These are phyloP conservation scores for Callipepla californica DNA, from an alignment of 2,113 vertebrate species.

Conservation along the genomic window DNA sequence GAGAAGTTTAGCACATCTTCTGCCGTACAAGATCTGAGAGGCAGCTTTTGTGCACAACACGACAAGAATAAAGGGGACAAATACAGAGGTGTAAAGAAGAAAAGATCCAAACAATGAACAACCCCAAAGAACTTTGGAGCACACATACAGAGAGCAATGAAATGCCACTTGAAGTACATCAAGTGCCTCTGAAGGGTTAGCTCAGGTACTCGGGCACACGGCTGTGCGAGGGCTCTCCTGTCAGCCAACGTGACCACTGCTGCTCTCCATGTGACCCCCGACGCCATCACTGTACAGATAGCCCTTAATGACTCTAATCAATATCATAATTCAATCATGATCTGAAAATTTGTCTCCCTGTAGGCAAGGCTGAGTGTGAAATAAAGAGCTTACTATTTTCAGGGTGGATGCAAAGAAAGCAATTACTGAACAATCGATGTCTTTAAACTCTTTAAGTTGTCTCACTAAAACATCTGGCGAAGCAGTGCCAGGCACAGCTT, in stretches of 20 bases:
- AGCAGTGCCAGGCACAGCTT: neutral
- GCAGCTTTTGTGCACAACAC: neutral
- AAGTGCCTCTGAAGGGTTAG: neutral
- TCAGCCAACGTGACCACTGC: neutral
- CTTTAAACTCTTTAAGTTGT: slow-evolving; percentile 4
- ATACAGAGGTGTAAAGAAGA: neutral
- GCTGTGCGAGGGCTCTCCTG: accelerated
- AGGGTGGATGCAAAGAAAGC: slow-evolving; percentile 10
- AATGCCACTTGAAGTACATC: neutral
- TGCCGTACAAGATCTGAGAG: neutral
- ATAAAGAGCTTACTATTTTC: neutral
- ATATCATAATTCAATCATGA: neutral
- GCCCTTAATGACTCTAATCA: neutral
- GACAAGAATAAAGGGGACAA: slow-evolving; percentile 1
- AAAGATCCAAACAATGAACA: neutral
- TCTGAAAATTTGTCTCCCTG: slow-evolving; percentile 27
- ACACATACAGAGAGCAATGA: neutral
- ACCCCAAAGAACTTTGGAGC: neutral
- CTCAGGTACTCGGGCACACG: neutral
- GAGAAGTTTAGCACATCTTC: slow-evolving; percentile 13
- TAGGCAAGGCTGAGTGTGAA: slow-evolving; percentile 18
- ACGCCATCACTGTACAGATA: accelerated
- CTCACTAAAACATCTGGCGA: neutral
- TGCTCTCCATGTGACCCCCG: neutral
- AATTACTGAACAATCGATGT: slow-evolving; percentile 45